Evolutionary conservation across 2,888 invertebrate genomes (phyloP).

Genomic region (Drosophila mimica): DNA sequence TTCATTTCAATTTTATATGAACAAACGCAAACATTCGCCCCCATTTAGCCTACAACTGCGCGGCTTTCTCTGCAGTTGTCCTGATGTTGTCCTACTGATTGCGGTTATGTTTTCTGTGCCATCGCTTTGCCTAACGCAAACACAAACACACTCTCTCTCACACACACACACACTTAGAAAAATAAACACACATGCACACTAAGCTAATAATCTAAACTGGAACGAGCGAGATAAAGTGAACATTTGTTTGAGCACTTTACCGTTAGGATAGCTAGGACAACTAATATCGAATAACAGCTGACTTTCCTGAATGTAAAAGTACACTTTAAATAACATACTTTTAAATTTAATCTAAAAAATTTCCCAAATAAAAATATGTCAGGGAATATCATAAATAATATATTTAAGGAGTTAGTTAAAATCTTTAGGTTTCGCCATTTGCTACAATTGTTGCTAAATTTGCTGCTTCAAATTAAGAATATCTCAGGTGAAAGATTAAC

Average conservation of each 20-base stretch:
- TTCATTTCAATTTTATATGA: constrained; percentile 62
- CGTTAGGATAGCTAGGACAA: not conserved
- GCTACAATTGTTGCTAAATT: not conserved
- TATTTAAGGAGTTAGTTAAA: not conserved
- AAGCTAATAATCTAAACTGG: constrained; percentile 53
- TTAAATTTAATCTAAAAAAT: not conserved
- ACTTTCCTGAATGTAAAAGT: not conserved
- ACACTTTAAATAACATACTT: not conserved
- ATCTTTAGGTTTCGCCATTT: not conserved
- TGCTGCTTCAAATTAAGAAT: not conserved
- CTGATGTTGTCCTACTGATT: constrained; percentile 48
- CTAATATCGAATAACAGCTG: not conserved
- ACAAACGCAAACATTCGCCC: constrained; percentile 50
- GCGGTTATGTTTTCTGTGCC: constrained; percentile 45
- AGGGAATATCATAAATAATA: not conserved
- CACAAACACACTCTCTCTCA: constrained; percentile 8
- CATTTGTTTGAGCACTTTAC: constrained; percentile 13
- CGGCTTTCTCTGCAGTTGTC: constrained; percentile 38
- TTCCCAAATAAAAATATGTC: not conserved
- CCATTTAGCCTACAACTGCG: not conserved
- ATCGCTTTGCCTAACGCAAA: constrained; percentile 23
- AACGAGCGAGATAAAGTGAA: constrained; percentile 23
- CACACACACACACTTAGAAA: constrained; percentile 1
- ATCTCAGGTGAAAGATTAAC: not conserved
- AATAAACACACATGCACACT: constrained; percentile 14